These are phyloP conservation scores for Amblyjoppa fuscipennis DNA, from an alignment of 2,888 invertebrate species.

Conservation along the genomic window DNA sequence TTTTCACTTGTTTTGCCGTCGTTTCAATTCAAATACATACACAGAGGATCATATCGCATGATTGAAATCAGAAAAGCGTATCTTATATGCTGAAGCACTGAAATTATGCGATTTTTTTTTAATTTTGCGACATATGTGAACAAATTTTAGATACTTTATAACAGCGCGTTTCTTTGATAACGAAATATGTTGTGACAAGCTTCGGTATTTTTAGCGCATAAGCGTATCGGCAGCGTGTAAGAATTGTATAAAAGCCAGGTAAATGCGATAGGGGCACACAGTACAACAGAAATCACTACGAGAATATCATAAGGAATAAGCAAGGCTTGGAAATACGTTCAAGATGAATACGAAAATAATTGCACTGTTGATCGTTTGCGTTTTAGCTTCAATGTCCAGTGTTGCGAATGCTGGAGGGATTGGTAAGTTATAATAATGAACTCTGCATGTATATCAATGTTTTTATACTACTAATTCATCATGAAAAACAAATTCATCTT, in stretches of 20 bases:
- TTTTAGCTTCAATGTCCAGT: not conserved
- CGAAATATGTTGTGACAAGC: not conserved
- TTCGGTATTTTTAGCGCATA: not conserved
- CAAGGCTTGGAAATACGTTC: not conserved
- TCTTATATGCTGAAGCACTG: not conserved
- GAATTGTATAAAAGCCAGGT: not conserved
- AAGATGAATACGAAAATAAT: slow-evolving; percentile 16
- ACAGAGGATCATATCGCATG: not conserved
- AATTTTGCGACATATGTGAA: not conserved
- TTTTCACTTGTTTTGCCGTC: not conserved
- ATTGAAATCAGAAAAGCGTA: not conserved
- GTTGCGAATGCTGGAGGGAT: not conserved
- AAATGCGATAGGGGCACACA: not conserved
- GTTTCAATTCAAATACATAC: not conserved
- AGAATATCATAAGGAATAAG: not conserved
- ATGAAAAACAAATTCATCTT: no score
- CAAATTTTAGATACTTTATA: not conserved
- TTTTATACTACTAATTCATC: no score
- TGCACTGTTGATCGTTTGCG: not conserved
- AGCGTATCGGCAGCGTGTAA: not conserved
- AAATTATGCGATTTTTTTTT: not conserved
- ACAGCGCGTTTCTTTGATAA: not conserved
- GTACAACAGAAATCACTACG: not conserved
- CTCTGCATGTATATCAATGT: not conserved
- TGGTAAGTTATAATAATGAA: not conserved